A percentile compares a stretch with the other conserved stretches of the same genome.
Evolutionary conservation across 2,888 invertebrate species (phyloP).

Genomic region (Panzeria rudis): DNA sequence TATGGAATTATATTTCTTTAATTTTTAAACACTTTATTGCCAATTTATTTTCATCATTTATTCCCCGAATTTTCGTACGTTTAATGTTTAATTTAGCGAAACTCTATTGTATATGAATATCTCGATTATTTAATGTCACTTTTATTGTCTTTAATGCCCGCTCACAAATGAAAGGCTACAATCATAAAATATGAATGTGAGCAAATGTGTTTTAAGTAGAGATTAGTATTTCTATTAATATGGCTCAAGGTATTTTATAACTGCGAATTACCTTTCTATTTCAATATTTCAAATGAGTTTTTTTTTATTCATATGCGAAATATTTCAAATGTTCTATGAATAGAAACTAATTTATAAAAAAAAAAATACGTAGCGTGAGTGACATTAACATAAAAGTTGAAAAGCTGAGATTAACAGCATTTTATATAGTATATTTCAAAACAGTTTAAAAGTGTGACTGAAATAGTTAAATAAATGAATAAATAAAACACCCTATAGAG

Average conservation of each 20-base stretch:
- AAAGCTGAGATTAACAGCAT: constrained; percentile 40
- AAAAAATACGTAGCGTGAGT: not conserved
- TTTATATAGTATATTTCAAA: constrained; percentile 5
- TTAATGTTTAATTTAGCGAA: not conserved
- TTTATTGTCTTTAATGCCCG: constrained; percentile 10
- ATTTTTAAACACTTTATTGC: not conserved
- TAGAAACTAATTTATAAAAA: constrained; percentile 27
- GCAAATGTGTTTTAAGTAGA: constrained; percentile 27
- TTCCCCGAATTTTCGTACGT: not conserved
- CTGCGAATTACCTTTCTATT: constrained; percentile 41
- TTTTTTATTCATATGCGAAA: not conserved
- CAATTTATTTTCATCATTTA: not conserved
- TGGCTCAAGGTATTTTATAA: constrained; percentile 54
- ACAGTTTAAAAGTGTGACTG: no score
- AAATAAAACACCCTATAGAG: no score
- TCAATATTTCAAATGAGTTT: constrained; percentile 23
- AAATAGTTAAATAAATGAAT: no score
- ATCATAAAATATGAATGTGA: not conserved
- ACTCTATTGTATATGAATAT: not conserved
- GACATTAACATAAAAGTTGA: constrained; percentile 59
- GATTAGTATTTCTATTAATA: constrained; percentile 37
- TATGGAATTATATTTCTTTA: no score
- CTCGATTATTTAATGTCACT: not conserved
- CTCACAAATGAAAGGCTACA: not conserved
- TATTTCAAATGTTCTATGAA: constrained; percentile 33